phyloP scores from a whole-genome alignment of 1,140 invertebrate genomes.

The Aporrectodea caliginosa region DNA sequence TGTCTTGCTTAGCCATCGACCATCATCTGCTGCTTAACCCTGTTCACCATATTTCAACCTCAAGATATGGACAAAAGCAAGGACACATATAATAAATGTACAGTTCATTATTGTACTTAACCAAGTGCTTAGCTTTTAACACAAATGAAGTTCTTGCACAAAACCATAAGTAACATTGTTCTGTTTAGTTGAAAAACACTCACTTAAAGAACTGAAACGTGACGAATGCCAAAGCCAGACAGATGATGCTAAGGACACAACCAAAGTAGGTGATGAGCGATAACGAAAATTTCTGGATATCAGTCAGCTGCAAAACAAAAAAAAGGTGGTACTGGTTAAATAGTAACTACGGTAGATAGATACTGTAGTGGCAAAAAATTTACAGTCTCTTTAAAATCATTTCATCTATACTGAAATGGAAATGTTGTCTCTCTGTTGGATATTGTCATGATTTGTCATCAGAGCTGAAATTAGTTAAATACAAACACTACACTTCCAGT shows the following conservation, averaged over 20 bases:
- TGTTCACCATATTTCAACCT: background rate
- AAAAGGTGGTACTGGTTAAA: background rate
- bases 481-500: too few species aligned
- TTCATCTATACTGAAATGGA: background rate
- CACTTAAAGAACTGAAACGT: conserved; percentile 77
- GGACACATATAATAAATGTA: background rate
- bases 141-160: background rate
- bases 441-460: background rate
- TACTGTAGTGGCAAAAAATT: background rate
- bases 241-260: conserved; percentile 79
- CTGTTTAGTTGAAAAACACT: conserved; percentile 31
- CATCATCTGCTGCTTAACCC: background rate
- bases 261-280: conserved; percentile 79
- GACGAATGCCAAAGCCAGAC: conserved; percentile 73
- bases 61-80: too few species aligned
- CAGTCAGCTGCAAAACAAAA: conserved; percentile 37
- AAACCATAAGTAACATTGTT: background rate
- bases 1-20: too few species aligned
- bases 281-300: conserved; percentile 61
- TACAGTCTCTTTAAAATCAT: background rate
- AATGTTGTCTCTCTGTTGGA: background rate
- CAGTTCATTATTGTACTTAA: background rate
- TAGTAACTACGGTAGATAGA: background rate
- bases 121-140: too few species aligned
- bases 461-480: too few species aligned